phyloP scores from a whole-genome alignment of 2,888 invertebrate genomes.

The Tiliacea citrago region DNA sequence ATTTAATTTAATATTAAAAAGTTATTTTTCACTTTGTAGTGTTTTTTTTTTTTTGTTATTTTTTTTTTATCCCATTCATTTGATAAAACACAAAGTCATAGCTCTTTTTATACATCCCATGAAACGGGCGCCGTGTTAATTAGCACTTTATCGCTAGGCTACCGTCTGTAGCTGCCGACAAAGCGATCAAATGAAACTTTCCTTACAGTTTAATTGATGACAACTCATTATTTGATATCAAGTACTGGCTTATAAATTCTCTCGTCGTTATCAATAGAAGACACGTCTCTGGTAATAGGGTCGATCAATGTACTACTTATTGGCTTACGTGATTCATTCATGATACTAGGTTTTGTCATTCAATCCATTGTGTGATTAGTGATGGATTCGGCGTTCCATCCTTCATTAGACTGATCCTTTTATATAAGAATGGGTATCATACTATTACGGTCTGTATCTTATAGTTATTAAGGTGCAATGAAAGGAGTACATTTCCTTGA shows the following conservation, averaged over 20 bases:
- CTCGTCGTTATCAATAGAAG: conserved; percentile 56
- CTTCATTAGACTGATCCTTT: neutral
- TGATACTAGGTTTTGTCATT: conserved; percentile 3
- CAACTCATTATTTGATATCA: conserved; percentile 40
- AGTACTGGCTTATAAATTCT: conserved; percentile 54
- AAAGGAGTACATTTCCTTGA: neutral
- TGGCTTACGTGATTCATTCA: conserved; percentile 26
- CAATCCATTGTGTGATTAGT: neutral
- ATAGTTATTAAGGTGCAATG: neutral
- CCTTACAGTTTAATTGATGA: conserved; percentile 33
- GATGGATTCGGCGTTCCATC: neutral
- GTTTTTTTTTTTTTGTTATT: too few relatives aligned
- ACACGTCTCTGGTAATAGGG: conserved; percentile 59
- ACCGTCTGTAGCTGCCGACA: conserved; percentile 32
- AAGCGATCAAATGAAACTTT: conserved; percentile 39
- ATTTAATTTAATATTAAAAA: too few relatives aligned
- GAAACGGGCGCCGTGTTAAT: conserved; percentile 7
- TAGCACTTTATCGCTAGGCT: conserved; percentile 23
- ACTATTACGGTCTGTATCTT: neutral
- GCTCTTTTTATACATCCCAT: neutral
- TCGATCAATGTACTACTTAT: conserved; percentile 55
- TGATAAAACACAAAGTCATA: neutral
- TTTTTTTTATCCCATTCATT: neutral
- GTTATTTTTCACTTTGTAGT: too few relatives aligned
- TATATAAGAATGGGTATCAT: neutral